A percentile compares a stretch with the other conserved stretches of the same genome.
phyloP scores from a whole-genome alignment of 2,797 vertebrate species.

The Simalia tracyae region DNA sequence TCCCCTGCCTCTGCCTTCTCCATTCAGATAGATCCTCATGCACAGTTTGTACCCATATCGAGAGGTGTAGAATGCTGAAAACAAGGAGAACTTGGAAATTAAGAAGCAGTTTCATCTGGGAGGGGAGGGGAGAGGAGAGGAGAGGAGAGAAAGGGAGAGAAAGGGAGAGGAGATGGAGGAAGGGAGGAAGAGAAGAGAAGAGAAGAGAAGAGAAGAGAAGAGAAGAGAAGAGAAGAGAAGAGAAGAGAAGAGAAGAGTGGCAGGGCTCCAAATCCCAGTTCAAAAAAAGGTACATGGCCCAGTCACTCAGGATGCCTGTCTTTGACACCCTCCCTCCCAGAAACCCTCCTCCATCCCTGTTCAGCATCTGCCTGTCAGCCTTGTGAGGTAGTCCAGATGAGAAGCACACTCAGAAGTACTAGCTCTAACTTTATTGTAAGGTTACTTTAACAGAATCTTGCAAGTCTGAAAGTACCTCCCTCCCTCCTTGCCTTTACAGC shows the following conservation, averaged over 20 bases:
- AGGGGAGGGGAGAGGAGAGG: rapidly evolving
- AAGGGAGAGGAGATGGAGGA: too few relatives aligned
- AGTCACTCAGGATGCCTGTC: background rate
- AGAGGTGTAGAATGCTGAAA: conserved; percentile 83
- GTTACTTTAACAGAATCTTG: background rate
- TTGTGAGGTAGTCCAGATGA: background rate
- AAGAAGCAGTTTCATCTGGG: background rate
- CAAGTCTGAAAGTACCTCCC: background rate
- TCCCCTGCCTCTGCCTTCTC: conserved; percentile 80
- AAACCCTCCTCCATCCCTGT: background rate
- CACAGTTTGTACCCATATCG: conserved; percentile 84
- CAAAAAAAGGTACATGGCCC: background rate
- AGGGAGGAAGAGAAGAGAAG: too few relatives aligned
- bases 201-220: too few relatives aligned
- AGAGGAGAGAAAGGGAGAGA: too few relatives aligned
- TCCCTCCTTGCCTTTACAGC: background rate
- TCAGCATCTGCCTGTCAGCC: too few relatives aligned
- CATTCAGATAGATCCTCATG: conserved; percentile 81
- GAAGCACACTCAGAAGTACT: background rate
- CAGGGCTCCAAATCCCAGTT: background rate
- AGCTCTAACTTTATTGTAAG: background rate
- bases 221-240: too few relatives aligned
- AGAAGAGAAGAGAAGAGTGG: background rate
- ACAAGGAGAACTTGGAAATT: conserved; percentile 13
- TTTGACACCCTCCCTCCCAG: background rate